phyloP scores from a whole-genome alignment of 2,113 vertebrate species.

The Serinus canaria region DNA sequence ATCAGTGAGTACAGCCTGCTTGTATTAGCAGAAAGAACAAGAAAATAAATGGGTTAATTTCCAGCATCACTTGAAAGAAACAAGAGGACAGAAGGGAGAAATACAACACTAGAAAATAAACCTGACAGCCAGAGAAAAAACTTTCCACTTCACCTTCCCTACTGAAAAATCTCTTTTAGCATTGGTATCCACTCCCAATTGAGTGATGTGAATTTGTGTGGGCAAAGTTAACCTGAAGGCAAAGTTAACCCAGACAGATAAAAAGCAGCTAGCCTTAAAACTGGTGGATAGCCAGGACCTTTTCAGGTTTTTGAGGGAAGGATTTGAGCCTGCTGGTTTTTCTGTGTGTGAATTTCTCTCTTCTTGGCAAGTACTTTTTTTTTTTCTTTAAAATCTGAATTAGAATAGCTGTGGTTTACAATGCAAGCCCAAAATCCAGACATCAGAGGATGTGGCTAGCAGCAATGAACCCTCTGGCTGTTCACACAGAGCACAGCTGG shows the following conservation, averaged over 20 bases:
- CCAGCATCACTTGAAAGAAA: background rate
- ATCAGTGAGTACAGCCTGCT: background rate
- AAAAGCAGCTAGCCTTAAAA: background rate
- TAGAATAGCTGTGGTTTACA: conserved; percentile 53
- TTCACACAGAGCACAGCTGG: background rate
- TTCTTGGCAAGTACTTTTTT: background rate
- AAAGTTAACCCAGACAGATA: background rate
- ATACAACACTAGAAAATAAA: background rate
- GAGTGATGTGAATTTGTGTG: background rate
- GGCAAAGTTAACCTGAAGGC: background rate
- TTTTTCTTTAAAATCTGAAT: background rate
- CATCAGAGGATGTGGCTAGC: conserved; percentile 41
- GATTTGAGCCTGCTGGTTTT: background rate
- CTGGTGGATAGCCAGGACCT: background rate
- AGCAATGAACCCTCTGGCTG: background rate
- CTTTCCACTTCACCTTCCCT: background rate
- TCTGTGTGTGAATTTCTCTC: background rate
- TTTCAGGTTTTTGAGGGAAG: background rate
- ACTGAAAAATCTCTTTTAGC: background rate
- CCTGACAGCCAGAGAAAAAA: background rate
- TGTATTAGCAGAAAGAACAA: background rate
- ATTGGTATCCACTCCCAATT: background rate
- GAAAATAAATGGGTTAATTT: background rate
- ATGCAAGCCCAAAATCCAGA: background rate
- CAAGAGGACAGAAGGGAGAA: background rate